phyloP scores from a whole-genome alignment of 2,113 vertebrate species.

The Pelvicachromis taeniatus region DNA sequence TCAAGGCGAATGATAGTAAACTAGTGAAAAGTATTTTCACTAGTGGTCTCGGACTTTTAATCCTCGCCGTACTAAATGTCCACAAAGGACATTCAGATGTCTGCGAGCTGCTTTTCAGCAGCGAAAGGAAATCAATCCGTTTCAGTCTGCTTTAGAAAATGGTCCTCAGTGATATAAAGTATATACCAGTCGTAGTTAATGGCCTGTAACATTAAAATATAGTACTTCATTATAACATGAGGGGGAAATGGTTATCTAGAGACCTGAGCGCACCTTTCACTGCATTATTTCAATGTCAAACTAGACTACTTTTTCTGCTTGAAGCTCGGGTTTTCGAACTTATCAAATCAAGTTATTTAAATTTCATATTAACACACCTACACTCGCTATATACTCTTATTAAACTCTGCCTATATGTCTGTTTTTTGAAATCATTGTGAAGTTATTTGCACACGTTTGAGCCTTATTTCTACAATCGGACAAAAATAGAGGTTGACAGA shows the following conservation, averaged over 20 bases:
- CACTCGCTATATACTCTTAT: not conserved
- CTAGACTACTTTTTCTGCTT: not conserved
- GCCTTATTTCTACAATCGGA: not conserved
- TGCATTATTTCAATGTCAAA: not conserved
- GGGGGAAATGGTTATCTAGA: not conserved
- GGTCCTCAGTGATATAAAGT: not conserved
- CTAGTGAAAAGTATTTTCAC: not conserved
- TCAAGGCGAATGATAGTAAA: rapidly evolving
- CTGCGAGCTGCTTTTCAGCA: not conserved
- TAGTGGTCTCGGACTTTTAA: not conserved
- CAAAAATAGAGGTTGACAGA: not conserved
- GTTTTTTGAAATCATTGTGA: not conserved
- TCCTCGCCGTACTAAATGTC: not conserved
- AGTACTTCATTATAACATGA: not conserved
- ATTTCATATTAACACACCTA: not conserved
- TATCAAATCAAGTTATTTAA: not conserved
- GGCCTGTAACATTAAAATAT: not conserved
- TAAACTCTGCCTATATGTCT: not conserved
- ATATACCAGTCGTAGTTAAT: not conserved
- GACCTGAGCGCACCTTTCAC: not conserved
- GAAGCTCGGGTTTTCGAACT: not conserved
- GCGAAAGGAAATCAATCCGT: not conserved
- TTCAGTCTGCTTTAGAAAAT: not conserved
- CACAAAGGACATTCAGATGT: not conserved
- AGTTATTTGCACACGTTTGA: not conserved